Percentiles rank a stretch among this genome's conserved stretches.
Conservation (phyloP, 1,140 invertebrate genomes). For the Penaeus japonicus region DNA sequence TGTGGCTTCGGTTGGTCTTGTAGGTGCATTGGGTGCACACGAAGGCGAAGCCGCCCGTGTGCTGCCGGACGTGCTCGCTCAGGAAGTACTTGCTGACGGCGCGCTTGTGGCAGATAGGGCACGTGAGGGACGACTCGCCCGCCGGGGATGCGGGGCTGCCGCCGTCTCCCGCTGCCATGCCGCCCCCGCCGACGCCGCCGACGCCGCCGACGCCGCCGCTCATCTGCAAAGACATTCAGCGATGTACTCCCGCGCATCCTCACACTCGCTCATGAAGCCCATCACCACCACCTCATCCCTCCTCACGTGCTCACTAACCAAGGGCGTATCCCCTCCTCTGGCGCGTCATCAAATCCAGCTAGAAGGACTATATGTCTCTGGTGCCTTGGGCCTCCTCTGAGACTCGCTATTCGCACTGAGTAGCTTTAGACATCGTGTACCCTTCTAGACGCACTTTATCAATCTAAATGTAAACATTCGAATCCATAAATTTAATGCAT, state of each 20-base stretch:
- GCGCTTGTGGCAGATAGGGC: slow-evolving; percentile 18
- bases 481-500: too few species aligned
- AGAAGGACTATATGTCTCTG: too few species aligned
- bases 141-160: not conserved
- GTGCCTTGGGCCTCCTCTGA: too few species aligned
- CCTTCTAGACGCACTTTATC: too few species aligned
- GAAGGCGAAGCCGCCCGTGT: slow-evolving; percentile 34
- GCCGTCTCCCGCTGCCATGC: not conserved
- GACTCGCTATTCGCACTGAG: too few species aligned
- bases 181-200: not conserved
- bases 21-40: slow-evolving; percentile 42
- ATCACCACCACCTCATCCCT: too few species aligned
- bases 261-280: not conserved
- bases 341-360: too few species aligned
- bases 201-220: too few species aligned
- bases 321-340: too few species aligned
- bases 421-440: too few species aligned
- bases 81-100: slow-evolving; percentile 13
- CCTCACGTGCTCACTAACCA: too few species aligned
- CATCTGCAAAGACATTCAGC: slow-evolving; percentile 43
- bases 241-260: not conserved
- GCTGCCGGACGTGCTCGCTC: slow-evolving; percentile 28
- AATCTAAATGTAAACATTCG: too few species aligned
- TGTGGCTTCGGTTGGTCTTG: slow-evolving; percentile 49
- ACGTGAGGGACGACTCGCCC: not conserved